phyloP scores from a whole-genome alignment of 2,113 vertebrate species.

The Leucoraja erinaceus region DNA sequence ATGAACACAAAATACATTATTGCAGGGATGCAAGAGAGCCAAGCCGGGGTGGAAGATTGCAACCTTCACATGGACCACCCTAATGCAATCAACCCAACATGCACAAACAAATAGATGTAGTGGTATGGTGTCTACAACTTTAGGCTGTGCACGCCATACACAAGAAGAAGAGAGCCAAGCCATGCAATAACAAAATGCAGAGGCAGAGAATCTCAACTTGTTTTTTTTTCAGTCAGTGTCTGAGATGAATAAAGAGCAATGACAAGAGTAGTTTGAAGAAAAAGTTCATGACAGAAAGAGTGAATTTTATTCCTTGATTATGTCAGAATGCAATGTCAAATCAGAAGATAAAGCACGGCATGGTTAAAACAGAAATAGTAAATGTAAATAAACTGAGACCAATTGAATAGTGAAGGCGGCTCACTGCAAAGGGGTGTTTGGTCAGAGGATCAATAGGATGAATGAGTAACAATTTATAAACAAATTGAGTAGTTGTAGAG shows the following conservation, averaged over 20 bases:
- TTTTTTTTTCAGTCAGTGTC: neutral
- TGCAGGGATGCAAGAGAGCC: neutral
- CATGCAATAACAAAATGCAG: neutral
- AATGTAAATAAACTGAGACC: neutral
- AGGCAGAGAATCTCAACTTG: neutral
- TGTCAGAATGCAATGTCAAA: neutral
- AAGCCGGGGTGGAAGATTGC: too few species aligned
- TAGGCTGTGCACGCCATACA: too few species aligned
- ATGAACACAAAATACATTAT: neutral
- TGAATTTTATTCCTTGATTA: neutral
- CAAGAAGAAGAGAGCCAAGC: neutral
- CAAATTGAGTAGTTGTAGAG: neutral
- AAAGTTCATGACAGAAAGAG: neutral
- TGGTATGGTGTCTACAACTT: too few species aligned
- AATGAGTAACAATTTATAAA: neutral
- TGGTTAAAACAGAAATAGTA: neutral
- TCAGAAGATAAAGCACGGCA: neutral
- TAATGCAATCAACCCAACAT: too few species aligned
- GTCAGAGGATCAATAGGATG: neutral
- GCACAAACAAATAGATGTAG: too few species aligned
- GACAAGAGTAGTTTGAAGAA: neutral
- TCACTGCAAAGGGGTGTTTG: neutral
- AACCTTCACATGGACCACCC: too few species aligned
- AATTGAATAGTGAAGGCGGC: neutral
- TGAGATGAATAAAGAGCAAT: neutral